Base-by-base conservation (phyloP, 1,140 invertebrate genomes). In the Argopecten irradians region DNA sequence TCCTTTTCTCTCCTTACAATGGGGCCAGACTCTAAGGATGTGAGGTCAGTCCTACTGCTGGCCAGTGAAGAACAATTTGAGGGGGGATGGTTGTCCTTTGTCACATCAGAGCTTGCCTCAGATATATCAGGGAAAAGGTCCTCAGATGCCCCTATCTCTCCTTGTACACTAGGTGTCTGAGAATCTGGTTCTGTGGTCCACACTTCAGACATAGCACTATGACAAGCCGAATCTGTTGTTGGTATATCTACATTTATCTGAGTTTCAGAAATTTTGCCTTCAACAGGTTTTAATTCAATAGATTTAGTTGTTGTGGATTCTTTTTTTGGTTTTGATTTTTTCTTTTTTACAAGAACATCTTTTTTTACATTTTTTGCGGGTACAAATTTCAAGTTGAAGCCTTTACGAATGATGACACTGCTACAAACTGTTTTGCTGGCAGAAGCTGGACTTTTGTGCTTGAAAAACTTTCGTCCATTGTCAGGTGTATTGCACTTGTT, bases 301-400 rank as follows among this genome's bases (percentile, higher is more conserved):
- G 43, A 2, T 55, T 55, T 55, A 19, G n/a, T 85, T 8, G n/a
- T 22, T 32, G 34, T 33, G 82, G 88, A 86, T 34, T 88, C 86
- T 55, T 90, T 86, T 41, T 19, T 28, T 28, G 34, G 36, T 55
- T 86, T 85, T 13, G 34, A 46, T 34, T 85, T 91, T 0, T 34
- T 87, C 86, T 87, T 89, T 11, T 82, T 87, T 7, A 34, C 82
- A 16, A 83, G n/a, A 71, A 34, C 82, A 35, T 41, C 46, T 32
- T 41, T 83, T 43, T 55, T 87, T n/a, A 34, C 83, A 34, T 84
- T 87, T 33, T 84, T 87, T 34, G 86, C 83, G 9, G 86, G 91
- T 3, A 91, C 85, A 90, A 92, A 92, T 85, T 90, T 92, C 36
- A 92, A 87, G 41, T 92, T 88, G 82, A 92, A 92, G 7, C 92